These are phyloP conservation scores for Orientallactaga sibirica DNA, from an alignment of 2,797 vertebrate species.

Conservation along the genomic window DNA sequence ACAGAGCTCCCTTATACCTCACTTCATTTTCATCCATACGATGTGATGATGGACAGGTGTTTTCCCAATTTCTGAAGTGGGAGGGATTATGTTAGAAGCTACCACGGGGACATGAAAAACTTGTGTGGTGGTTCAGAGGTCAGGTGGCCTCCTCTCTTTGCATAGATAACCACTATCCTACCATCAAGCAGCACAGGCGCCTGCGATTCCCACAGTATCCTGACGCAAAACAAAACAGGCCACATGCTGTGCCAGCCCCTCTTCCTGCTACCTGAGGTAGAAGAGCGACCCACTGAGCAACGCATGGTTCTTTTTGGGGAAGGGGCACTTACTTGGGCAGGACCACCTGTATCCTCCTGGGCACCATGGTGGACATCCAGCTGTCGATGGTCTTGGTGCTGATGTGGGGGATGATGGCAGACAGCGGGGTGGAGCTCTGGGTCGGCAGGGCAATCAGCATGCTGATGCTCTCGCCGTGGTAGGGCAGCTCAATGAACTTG, in stretches of 20 bases:
- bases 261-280: neutral
- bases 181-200: neutral
- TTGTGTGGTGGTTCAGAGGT: neutral
- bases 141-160: neutral
- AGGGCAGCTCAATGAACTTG: slow-evolving; percentile 95
- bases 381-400: slow-evolving; percentile 93
- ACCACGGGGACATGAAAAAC: neutral
- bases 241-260: too few relatives aligned
- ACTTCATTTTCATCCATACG: neutral
- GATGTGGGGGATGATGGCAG: slow-evolving; percentile 94
- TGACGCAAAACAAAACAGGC: too few relatives aligned
- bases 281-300: neutral
- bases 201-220: neutral
- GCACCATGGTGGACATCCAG: slow-evolving; percentile 93
- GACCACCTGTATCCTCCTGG: slow-evolving; percentile 93
- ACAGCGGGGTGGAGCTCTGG: slow-evolving; percentile 91
- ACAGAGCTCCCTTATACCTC: neutral
- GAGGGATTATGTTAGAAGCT: neutral
- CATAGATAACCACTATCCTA: too few relatives aligned
- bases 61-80: neutral
- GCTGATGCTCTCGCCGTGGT: slow-evolving; percentile 94
- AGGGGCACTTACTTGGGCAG: slow-evolving; percentile 93
- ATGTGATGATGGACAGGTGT: fast-evolving
- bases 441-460: slow-evolving; percentile 95
- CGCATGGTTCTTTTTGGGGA: neutral